A percentile compares a stretch with the other conserved stretches of the same genome.
These are phyloP conservation scores for Syngnathus rostellatus DNA, from an alignment of 2,797 vertebrate species.

Conservation along the genomic window DNA sequence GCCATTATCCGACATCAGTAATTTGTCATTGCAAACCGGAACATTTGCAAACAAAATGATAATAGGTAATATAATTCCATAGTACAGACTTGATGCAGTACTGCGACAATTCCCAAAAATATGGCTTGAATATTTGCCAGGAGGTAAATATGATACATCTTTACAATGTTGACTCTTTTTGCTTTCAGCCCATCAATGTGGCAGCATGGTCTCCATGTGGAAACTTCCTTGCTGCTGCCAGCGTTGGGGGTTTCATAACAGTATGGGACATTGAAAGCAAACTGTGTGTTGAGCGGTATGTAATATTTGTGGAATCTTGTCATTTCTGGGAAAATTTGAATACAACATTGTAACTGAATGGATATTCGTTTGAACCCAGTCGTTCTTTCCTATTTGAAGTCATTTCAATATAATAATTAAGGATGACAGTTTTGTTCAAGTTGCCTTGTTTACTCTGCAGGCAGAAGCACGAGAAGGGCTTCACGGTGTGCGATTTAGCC, in stretches of 20 bases:
- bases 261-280: slow-evolving; percentile 80
- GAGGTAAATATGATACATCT: too few species aligned
- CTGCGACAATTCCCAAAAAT: too few species aligned
- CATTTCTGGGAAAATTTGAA: background rate
- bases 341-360: background rate
- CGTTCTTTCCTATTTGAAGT: background rate
- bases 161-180: background rate
- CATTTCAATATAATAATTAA: background rate
- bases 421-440: background rate
- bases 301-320: background rate
- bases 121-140: too few species aligned
- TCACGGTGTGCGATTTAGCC: slow-evolving; percentile 80
- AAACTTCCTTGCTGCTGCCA: slow-evolving; percentile 78
- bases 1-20: too few species aligned
- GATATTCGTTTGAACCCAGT: background rate
- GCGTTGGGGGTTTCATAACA: slow-evolving; percentile 74
- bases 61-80: too few species aligned
- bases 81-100: too few species aligned
- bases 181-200: slow-evolving; percentile 76
- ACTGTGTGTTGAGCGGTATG: slow-evolving; percentile 84
- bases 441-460: slow-evolving; percentile 47
- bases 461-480: slow-evolving; percentile 88
- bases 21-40: too few species aligned
- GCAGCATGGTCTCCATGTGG: slow-evolving; percentile 89
- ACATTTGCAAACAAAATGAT: too few species aligned